Conservation (phyloP, 2,797 vertebrate species). For the Melanotaenia boesemani region DNA sequence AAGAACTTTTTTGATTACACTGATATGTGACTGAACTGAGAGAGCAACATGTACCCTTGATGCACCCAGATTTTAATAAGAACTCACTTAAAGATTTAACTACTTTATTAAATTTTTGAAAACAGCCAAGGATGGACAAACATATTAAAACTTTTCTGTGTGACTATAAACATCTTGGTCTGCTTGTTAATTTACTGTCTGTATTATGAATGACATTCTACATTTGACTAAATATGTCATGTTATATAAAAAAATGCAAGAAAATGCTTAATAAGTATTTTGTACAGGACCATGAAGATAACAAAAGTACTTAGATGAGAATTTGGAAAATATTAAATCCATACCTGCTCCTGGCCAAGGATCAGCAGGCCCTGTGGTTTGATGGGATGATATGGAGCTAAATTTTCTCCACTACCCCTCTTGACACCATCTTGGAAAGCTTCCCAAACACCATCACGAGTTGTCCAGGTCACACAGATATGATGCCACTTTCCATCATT, state of each 20-base stretch:
- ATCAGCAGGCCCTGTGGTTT: conserved; percentile 95
- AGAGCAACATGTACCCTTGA: not conserved
- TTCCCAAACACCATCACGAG: conserved; percentile 96
- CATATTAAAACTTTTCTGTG: conserved; percentile 6
- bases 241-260: not conserved
- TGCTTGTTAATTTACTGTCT: not conserved
- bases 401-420: conserved; percentile 92
- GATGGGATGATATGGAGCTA: conserved; percentile 96
- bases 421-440: conserved; percentile 96
- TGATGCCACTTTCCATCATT: conserved; percentile 99
- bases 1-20: conserved; percentile 29
- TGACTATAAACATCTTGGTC: not conserved
- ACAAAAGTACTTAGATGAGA: not conserved
- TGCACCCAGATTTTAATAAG: conserved; percentile 15
- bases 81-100: conserved; percentile 39
- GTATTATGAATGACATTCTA: not conserved
- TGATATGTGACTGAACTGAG: conserved; percentile 1
- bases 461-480: conserved; percentile 97
- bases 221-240: not conserved
- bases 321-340: not conserved
- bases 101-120: conserved; percentile 12
- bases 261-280: not conserved
- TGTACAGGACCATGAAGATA: not conserved
- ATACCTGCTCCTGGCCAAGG: conserved; percentile 97
- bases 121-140: conserved; percentile 1